A percentile compares a stretch with the other conserved stretches of the same genome.
These are phyloP conservation scores for Homarus gammarus DNA, from an alignment of 2,888 invertebrate genomes.

Conservation along the genomic window DNA sequence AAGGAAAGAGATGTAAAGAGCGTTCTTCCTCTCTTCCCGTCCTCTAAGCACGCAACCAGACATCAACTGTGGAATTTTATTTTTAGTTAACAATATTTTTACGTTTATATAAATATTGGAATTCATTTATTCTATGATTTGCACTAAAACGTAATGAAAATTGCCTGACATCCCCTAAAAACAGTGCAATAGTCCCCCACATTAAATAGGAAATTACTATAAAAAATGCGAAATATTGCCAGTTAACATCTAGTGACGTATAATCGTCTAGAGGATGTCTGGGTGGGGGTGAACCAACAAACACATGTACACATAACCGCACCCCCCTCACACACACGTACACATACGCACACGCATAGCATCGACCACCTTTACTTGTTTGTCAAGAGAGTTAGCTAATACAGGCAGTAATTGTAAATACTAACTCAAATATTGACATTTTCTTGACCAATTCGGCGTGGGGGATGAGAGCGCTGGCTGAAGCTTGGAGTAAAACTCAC, in stretches of 20 bases:
- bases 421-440: slow-evolving; percentile 41
- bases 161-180: not conserved
- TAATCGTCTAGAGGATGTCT: slow-evolving; percentile 73
- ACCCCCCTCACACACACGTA: slow-evolving; percentile 36
- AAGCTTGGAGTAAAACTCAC: not conserved
- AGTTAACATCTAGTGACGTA: slow-evolving; percentile 47
- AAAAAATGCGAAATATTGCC: slow-evolving; percentile 44
- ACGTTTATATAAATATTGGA: not conserved
- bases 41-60: slow-evolving; percentile 65
- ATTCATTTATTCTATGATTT: not conserved
- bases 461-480: not conserved
- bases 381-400: slow-evolving; percentile 57
- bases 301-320: slow-evolving; percentile 63
- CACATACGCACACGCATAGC: slow-evolving; percentile 46
- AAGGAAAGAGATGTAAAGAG: slow-evolving; percentile 43
- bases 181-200: not conserved
- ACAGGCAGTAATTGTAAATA: slow-evolving; percentile 54
- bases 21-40: slow-evolving; percentile 66
- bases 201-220: not conserved
- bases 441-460: slow-evolving; percentile 30
- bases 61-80: slow-evolving; percentile 70
- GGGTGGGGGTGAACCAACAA: slow-evolving; percentile 54
- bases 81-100: slow-evolving; percentile 24
- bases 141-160: not conserved
- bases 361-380: slow-evolving; percentile 61